phyloP scores from a whole-genome alignment of 2,113 vertebrate species.

The Anhinga anhinga region DNA sequence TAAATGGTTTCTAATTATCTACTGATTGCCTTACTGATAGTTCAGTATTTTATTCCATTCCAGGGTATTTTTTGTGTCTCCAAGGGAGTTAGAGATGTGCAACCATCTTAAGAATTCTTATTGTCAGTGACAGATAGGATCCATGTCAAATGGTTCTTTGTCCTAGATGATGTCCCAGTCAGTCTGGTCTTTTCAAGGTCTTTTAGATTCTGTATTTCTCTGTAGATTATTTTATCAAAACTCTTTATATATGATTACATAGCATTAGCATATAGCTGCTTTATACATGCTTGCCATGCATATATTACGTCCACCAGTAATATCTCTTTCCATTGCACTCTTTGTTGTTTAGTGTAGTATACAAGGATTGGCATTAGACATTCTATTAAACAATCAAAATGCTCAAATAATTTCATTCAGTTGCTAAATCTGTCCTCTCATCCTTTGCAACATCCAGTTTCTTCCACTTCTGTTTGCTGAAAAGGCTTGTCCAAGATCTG shows the following conservation, averaged over 20 bases:
- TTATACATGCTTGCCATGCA: not conserved
- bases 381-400: not conserved
- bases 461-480: not conserved
- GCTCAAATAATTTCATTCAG: not conserved
- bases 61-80: not conserved
- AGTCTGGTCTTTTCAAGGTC: not conserved
- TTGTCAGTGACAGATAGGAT: not conserved
- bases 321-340: not conserved
- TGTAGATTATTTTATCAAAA: not conserved
- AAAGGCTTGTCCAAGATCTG: not conserved
- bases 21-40: not conserved
- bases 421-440: not conserved
- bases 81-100: not conserved
- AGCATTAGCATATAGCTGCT: not conserved
- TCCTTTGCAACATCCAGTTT: not conserved
- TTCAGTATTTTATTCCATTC: not conserved
- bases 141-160: not conserved
- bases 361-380: not conserved
- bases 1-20: slow-evolving; percentile 14
- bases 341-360: not conserved
- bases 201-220: not conserved
- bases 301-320: not conserved
- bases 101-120: not conserved
- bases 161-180: not conserved
- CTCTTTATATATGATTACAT: not conserved